A percentile compares a stretch with the other conserved stretches of the same genome.
phyloP scores from a whole-genome alignment of 2,797 vertebrate genomes.

The Neosilurus hyrtlii region DNA sequence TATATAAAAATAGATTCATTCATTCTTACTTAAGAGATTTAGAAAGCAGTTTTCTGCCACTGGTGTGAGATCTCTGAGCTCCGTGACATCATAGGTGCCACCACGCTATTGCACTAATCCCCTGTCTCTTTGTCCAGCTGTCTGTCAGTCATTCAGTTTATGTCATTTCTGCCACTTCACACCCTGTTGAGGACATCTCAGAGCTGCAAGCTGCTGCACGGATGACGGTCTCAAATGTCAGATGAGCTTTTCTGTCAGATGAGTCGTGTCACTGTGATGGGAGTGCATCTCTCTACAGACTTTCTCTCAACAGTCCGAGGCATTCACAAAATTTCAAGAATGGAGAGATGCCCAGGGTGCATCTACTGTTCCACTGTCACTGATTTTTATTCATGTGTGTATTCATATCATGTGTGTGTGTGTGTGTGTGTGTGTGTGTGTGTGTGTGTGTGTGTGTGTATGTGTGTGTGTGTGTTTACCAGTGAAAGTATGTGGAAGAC shows the following conservation, averaged over 20 bases:
- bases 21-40: neutral
- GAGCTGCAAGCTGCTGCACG: conserved; percentile 11
- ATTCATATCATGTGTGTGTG: no score
- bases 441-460: neutral
- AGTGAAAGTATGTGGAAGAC: conserved; percentile 41
- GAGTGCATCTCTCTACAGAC: conserved; percentile 1
- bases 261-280: conserved; percentile 10
- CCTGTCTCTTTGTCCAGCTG: conserved; percentile 23
- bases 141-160: conserved; percentile 29
- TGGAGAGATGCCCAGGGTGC: neutral
- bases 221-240: conserved; percentile 41
- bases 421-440: neutral
- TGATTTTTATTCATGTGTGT: neutral
- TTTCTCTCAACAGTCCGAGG: neutral
- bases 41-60: conserved; percentile 7
- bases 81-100: neutral
- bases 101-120: conserved; percentile 18
- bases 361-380: neutral
- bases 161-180: conserved; percentile 25
- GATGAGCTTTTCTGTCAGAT: conserved; percentile 25
- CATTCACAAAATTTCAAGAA: conserved; percentile 17
- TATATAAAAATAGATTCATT: neutral
- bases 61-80: conserved; percentile 5
- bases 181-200: conserved; percentile 29
- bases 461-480: conserved; percentile 16